A percentile compares a stretch with the other conserved stretches of the same genome.
These are phyloP conservation scores for Stigmatopora nigra DNA, from an alignment of 2,113 vertebrate genomes.

Conservation along the genomic window DNA sequence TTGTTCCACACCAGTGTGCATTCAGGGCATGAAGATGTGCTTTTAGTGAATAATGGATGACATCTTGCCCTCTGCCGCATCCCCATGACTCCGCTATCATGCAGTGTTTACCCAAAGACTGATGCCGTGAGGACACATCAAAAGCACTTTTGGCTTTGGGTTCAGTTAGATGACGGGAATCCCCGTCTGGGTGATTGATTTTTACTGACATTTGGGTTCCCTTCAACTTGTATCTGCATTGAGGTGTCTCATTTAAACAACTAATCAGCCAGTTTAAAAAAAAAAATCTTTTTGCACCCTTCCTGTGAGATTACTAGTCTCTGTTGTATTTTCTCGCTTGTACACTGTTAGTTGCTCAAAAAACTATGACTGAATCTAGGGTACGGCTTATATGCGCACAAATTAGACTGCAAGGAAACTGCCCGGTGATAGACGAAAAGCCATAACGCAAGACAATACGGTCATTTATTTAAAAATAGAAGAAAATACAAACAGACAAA, in stretches of 20 bases:
- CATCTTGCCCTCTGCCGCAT: neutral
- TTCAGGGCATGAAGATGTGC: slow-evolving; percentile 14
- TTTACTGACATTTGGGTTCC: slow-evolving; percentile 14
- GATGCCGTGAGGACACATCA: neutral
- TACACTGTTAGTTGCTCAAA: too few species aligned
- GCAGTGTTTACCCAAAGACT: slow-evolving; percentile 2
- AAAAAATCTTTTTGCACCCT: neutral
- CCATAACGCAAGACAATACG: too few species aligned
- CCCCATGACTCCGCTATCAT: neutral
- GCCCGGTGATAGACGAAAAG: too few species aligned
- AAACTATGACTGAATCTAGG: too few species aligned
- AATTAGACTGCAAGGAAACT: too few species aligned
- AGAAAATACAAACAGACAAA: too few species aligned
- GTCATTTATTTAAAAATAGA: too few species aligned
- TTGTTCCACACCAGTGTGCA: slow-evolving; percentile 4
- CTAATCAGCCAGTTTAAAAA: slow-evolving; percentile 19
- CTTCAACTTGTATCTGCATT: slow-evolving; percentile 11
- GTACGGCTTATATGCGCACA: too few species aligned
- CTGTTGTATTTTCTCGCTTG: too few species aligned
- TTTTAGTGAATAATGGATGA: slow-evolving; percentile 9
- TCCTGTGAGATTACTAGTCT: too few species aligned
- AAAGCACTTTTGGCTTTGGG: neutral
- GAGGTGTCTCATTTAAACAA: slow-evolving; percentile 15
- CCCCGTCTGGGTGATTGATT: slow-evolving; percentile 23
- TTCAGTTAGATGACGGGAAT: neutral